Percentiles rank a stretch among this genome's conserved stretches.
Evolutionary conservation across 1,140 invertebrate genomes (phyloP).

Genomic region (Drosophila ficusphila): DNA sequence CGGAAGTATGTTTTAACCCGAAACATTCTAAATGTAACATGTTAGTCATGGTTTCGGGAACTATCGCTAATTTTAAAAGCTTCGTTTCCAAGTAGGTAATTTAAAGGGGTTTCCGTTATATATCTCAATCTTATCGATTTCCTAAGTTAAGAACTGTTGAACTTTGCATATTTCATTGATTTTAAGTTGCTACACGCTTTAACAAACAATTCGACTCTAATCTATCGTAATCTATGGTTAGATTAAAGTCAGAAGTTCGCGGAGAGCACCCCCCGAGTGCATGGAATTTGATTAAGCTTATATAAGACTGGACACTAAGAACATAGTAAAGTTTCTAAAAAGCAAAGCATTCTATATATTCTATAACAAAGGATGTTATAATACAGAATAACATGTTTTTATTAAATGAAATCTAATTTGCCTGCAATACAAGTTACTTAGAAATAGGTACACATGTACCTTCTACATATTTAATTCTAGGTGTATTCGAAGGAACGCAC

Average conservation of each 20-base stretch:
- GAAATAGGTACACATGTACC: not conserved
- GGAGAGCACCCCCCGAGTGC: conserved; percentile 17
- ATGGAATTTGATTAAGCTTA: conserved; percentile 25
- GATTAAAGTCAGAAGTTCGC: conserved; percentile 50
- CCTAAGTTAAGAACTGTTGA: conserved; percentile 8
- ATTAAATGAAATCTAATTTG: too few relatives aligned
- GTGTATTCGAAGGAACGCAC: conserved; percentile 1
- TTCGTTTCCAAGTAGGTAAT: not conserved
- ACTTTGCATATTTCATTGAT: conserved; percentile 41
- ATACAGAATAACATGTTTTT: too few relatives aligned
- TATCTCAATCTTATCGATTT: conserved; percentile 28
- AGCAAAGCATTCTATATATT: too few relatives aligned
- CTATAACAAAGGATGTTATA: too few relatives aligned
- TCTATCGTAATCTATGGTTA: conserved; percentile 33
- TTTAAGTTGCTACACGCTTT: conserved; percentile 15
- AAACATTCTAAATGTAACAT: not conserved
- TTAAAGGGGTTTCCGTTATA: not conserved
- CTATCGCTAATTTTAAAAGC: not conserved
- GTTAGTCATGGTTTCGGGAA: not conserved
- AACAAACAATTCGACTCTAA: conserved; percentile 29
- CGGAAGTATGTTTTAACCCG: not conserved
- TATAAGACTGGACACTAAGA: conserved; percentile 46
- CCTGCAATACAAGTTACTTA: too few relatives aligned
- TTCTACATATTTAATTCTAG: not conserved
- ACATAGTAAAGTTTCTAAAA: not conserved